Evolutionary conservation across 2,888 invertebrate genomes (phyloP).

Genomic region (Pyralis farinalis): DNA sequence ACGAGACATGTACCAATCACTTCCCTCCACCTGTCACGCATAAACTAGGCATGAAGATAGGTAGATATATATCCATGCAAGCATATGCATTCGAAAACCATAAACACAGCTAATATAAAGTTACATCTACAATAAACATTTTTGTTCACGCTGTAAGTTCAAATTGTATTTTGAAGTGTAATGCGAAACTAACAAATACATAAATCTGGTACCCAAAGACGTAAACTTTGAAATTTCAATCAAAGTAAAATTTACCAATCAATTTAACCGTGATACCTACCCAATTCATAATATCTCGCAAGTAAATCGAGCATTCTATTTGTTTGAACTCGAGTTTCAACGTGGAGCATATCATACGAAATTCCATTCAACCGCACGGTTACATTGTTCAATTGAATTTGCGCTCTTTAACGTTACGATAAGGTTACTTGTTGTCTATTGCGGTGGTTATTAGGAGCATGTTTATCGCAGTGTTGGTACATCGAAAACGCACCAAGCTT

Average conservation of each 20-base stretch:
- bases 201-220: background rate
- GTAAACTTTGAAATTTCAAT: conserved; percentile 6
- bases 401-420: conserved; percentile 37
- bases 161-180: too few relatives aligned
- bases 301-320: conserved; percentile 63
- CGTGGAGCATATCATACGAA: conserved; percentile 62
- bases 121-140: too few relatives aligned
- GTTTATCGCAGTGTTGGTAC: conserved; percentile 52
- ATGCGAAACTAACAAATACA: too few relatives aligned
- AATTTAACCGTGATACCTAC: conserved; percentile 12
- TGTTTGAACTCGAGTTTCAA: conserved; percentile 65
- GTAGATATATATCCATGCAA: too few relatives aligned
- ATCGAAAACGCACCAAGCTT: conserved; percentile 70
- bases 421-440: conserved; percentile 27
- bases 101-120: too few relatives aligned
- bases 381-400: conserved; percentile 1
- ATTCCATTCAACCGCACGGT: conserved; percentile 56
- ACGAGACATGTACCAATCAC: too few relatives aligned
- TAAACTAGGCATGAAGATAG: too few relatives aligned
- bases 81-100: too few relatives aligned
- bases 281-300: conserved; percentile 45
- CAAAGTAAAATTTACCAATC: background rate
- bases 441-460: conserved; percentile 26
- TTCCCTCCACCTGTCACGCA: too few relatives aligned
- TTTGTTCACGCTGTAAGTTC: too few relatives aligned